phyloP scores from a whole-genome alignment of 2,113 vertebrate genomes.

The Leptobrachium leishanense region DNA sequence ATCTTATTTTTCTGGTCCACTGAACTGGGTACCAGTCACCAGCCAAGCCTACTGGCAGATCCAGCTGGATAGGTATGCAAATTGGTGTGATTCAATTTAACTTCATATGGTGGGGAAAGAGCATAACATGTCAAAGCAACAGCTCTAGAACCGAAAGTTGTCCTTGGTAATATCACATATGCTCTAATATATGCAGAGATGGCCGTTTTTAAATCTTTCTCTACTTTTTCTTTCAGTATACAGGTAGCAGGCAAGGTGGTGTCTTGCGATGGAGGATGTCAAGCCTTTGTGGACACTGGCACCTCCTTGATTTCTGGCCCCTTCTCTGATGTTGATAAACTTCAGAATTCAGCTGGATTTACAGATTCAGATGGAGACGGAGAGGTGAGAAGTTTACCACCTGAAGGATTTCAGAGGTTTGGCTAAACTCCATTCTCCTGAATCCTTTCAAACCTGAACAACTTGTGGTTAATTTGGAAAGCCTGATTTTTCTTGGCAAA shows the following conservation, averaged over 20 bases:
- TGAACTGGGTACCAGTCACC: constrained; percentile 74
- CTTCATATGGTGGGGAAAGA: no score
- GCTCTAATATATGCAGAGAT: neutral
- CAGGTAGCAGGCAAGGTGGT: constrained; percentile 52
- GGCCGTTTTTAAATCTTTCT: neutral
- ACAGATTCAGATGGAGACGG: constrained; percentile 57
- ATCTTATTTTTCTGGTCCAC: constrained; percentile 63
- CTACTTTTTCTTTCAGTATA: constrained; percentile 56
- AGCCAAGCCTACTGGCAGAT: constrained; percentile 77
- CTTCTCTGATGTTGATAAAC: constrained; percentile 50
- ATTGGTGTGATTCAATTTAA: neutral
- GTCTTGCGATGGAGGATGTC: constrained; percentile 66
- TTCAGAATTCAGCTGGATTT: constrained; percentile 64
- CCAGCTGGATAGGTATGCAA: constrained; percentile 65
- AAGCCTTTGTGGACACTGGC: constrained; percentile 76
- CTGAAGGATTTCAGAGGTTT: no score
- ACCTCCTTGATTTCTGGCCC: constrained; percentile 69
- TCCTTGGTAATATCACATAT: neutral
- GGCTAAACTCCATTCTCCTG: no score
- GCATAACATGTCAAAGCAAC: no score
- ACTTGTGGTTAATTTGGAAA: no score
- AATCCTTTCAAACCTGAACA: no score
- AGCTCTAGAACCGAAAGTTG: no score
- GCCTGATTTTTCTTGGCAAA: no score
- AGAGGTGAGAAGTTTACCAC: constrained; percentile 1